Evolutionary conservation across 2,113 vertebrate genomes (phyloP).

Genomic region (Lepus europaeus): DNA sequence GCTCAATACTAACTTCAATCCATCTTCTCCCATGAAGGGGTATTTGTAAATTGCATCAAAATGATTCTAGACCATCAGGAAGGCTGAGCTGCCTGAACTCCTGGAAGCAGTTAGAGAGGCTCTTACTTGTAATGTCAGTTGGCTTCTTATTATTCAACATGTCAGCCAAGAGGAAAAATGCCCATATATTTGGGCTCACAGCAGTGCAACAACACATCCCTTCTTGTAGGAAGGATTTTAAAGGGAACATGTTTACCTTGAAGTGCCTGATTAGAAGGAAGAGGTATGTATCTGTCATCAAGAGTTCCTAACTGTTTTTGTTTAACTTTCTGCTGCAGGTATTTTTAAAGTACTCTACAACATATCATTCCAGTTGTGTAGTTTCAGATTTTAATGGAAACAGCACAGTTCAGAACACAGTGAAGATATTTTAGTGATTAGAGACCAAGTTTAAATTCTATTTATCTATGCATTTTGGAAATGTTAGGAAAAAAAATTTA

Average conservation of each 20-base stretch:
- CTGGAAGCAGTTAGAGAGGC: conserved; percentile 32
- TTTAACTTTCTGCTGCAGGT: conserved; percentile 17
- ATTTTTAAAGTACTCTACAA: neutral
- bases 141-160: conserved; percentile 70
- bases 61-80: neutral
- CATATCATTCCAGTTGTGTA: neutral
- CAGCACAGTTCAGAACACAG: neutral
- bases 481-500: neutral
- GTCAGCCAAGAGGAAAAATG: conserved; percentile 40
- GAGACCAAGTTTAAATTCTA: conserved; percentile 54
- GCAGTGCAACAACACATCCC: conserved; percentile 50
- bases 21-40: conserved; percentile 42
- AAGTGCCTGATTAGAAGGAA: conserved; percentile 10
- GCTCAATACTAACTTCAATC: conserved; percentile 12
- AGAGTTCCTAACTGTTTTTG: neutral
- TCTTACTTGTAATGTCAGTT: conserved; percentile 48
- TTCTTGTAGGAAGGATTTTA: conserved; percentile 56
- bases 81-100: neutral
- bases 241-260: conserved; percentile 64
- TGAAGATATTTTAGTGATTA: conserved; percentile 35
- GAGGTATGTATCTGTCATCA: neutral
- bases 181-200: neutral
- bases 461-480: conserved; percentile 45
- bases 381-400: conserved; percentile 50
- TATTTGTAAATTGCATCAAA: conserved; percentile 52